Percentiles rank a stretch among this genome's conserved stretches.
Conservation (phyloP, 2,888 invertebrate species). For the Ceramica pisi region DNA sequence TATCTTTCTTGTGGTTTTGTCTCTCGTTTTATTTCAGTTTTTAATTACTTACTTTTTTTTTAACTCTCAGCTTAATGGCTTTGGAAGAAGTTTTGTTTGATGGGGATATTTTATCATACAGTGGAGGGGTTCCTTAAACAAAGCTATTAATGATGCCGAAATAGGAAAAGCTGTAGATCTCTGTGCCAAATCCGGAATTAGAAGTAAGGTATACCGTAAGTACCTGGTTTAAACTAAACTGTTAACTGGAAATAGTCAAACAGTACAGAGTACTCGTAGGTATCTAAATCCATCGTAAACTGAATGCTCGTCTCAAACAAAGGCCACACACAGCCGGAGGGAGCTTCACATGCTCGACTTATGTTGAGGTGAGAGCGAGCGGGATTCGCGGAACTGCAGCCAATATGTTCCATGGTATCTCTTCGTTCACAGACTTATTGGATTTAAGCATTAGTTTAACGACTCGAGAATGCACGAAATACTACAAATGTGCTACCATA, state of each 20-base stretch:
- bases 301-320: not conserved
- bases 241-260: not conserved
- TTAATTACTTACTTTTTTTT: conserved; percentile 27
- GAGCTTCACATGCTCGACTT: not conserved
- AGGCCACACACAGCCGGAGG: not conserved
- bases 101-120: conserved; percentile 18
- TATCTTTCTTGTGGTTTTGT: conserved; percentile 43
- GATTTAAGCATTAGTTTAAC: not conserved
- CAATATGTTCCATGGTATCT: not conserved
- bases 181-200: conserved; percentile 7
- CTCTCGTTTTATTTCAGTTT: conserved; percentile 38
- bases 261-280: not conserved
- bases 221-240: not conserved
- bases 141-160: not conserved
- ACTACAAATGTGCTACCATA: not conserved
- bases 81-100: conserved; percentile 24
- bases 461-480: not conserved
- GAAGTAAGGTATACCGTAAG: not conserved
- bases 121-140: conserved; percentile 10
- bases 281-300: not conserved
- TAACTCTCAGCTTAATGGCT: conserved; percentile 15
- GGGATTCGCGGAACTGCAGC: not conserved
- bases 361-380: not conserved
- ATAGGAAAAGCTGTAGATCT: not conserved
- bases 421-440: not conserved